Conservation (phyloP, 2,888 invertebrate genomes). For the Aphidoletes aphidimyza region DNA sequence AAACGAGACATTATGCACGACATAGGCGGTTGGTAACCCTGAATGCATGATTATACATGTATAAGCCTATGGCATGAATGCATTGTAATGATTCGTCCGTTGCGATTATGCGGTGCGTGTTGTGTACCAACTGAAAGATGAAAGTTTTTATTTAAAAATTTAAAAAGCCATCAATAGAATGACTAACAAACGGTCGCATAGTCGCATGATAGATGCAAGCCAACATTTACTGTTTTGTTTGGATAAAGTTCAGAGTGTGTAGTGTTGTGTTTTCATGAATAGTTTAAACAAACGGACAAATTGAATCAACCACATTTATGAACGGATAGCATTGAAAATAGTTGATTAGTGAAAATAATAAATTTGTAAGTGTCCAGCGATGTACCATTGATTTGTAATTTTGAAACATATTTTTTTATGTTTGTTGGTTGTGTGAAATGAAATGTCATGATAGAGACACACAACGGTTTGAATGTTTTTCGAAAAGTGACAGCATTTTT, state of each 20-base stretch:
- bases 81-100: neutral
- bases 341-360: neutral
- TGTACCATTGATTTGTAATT: no score
- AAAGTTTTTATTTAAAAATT: constrained; percentile 24
- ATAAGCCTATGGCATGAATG: neutral
- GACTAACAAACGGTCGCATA: constrained; percentile 52
- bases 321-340: neutral
- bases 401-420: no score
- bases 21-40: neutral
- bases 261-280: constrained; percentile 11
- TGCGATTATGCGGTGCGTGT: neutral
- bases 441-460: constrained; percentile 12
- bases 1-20: neutral
- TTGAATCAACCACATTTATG: neutral
- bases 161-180: constrained; percentile 4
- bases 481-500: neutral
- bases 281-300: neutral
- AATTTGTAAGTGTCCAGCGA: no score
- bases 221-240: constrained; percentile 21
- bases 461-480: neutral
- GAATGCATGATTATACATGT: neutral
- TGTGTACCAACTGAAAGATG: constrained; percentile 7
- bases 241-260: neutral
- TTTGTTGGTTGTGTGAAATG: neutral
- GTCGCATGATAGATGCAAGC: constrained; percentile 18